A percentile compares a stretch with the other conserved stretches of the same genome.
Conservation (phyloP, 2,888 invertebrate species). For the Odontocerum albicorne region DNA sequence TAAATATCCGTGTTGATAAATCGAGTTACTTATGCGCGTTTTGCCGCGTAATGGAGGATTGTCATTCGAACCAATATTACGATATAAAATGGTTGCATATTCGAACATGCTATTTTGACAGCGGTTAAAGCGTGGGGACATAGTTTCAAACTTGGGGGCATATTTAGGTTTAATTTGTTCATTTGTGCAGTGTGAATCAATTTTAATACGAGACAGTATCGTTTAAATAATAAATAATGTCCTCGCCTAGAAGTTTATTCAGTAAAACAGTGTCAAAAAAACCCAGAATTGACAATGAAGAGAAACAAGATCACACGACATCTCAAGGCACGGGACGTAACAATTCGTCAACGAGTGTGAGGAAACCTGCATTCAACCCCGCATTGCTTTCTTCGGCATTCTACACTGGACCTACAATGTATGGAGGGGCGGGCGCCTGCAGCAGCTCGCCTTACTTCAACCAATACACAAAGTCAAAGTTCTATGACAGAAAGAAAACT, state of each 20-base stretch:
- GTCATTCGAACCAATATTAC: constrained; percentile 22
- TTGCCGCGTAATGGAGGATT: constrained; percentile 23
- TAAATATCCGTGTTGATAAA: constrained; percentile 1
- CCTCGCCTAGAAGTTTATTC: constrained; percentile 23
- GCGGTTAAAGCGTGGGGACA: constrained; percentile 32
- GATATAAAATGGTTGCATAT: constrained; percentile 20
- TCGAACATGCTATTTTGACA: constrained; percentile 32
- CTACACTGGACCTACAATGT: constrained; percentile 60
- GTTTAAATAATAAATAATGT: constrained; percentile 16
- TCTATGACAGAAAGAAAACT: constrained; percentile 23
- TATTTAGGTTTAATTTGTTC: constrained; percentile 21
- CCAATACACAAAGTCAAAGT: constrained; percentile 19
- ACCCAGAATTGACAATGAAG: constrained; percentile 22
- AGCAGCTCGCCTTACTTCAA: constrained; percentile 17
- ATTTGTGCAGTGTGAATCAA: constrained; percentile 11
- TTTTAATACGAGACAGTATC: constrained; percentile 1
- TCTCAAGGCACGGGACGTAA: constrained; percentile 16
- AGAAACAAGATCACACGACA: constrained; percentile 22
- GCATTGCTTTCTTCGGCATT: constrained; percentile 51
- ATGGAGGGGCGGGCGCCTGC: constrained; percentile 59
- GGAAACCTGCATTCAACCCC: constrained; percentile 31
- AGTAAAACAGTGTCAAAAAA: constrained; percentile 22
- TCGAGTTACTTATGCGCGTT: constrained; percentile 3
- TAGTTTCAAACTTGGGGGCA: constrained; percentile 25
- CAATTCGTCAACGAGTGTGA: constrained; percentile 19